These are phyloP conservation scores for Ivindomyrus marchei DNA, from an alignment of 2,113 vertebrate species.

Conservation along the genomic window DNA sequence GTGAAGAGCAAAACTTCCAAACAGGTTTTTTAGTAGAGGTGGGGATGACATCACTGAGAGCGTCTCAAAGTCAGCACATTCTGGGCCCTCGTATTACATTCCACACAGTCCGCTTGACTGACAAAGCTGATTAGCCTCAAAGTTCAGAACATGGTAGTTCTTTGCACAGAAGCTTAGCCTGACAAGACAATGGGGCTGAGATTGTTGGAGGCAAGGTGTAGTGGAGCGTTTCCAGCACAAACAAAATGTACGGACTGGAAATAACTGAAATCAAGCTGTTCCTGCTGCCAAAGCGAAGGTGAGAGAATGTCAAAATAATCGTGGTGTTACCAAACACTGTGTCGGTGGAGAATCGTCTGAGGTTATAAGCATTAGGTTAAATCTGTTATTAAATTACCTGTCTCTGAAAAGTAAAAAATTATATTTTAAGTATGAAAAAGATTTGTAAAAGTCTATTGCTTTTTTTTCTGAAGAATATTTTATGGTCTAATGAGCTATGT, in stretches of 20 bases:
- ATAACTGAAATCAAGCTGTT: slow-evolving; percentile 16
- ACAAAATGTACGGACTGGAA: slow-evolving; percentile 40
- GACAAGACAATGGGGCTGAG: slow-evolving; percentile 41
- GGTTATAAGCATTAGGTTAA: not conserved
- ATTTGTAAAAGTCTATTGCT: not conserved
- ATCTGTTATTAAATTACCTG: not conserved
- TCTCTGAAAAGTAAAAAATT: not conserved
- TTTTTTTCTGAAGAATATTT: not conserved
- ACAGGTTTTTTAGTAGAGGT: not conserved
- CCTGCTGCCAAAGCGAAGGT: not conserved
- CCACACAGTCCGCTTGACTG: slow-evolving; percentile 17
- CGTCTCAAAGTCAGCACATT: slow-evolving; percentile 44
- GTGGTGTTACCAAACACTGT: not conserved
- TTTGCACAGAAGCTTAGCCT: slow-evolving; percentile 47
- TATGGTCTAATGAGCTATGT: not conserved
- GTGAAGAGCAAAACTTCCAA: not conserved
- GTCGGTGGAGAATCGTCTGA: slow-evolving; percentile 19
- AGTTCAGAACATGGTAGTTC: slow-evolving; percentile 21
- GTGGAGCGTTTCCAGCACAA: not conserved
- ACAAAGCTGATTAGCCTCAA: not conserved
- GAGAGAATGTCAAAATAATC: slow-evolving; percentile 27
- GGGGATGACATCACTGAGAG: slow-evolving; percentile 28
- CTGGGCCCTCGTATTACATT: slow-evolving; percentile 33
- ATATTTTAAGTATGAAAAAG: not conserved
- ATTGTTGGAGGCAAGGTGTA: not conserved